Evolutionary conservation across 2,888 invertebrate genomes (phyloP), one percentile per base, ranked within the genome.

Genomic region (Meloe dianella): DNA sequence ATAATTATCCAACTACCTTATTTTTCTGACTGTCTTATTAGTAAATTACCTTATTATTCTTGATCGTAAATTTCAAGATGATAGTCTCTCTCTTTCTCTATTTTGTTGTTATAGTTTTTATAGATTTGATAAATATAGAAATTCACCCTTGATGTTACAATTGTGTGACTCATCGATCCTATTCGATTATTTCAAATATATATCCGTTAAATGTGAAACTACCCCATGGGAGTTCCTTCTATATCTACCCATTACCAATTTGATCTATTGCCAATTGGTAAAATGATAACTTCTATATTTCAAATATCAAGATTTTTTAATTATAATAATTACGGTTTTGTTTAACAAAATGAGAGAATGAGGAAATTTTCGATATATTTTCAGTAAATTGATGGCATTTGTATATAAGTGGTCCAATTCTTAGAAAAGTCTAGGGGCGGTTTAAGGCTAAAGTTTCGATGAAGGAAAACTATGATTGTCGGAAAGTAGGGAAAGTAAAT

Each of bases 381-480:
- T 14, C n/a, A 17, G n/a, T 10, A 47, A 20, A 47, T 51, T 24
- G 51, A 24, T 51, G 51, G 0, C 20, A 51, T 51, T 51, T 51
- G 51, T 51, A 4, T 4, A 75, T 78, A 77, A 79, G 74, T 74
- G 77, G 73, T 74, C 72, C 74, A 70, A 75, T 77, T 76, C 72
- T 61, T 67, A 70, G 73, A 74, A 71, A 70, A 73, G 76, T 74
- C 77, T 66, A 75, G 80, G 79, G 81, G 80, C 77, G 80, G 80
- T 78, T 79, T 80, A 79, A 80, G 79, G 80, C 80, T 81, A 80
- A 80, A 81, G 77, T 75, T 72, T 75, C 76, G 76, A 77, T 77
- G 78, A 80, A 79, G 78, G 81, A 80, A 80, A 80, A 80, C 80
- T 81, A 82, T 81, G 81, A 81, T 80, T 78, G 81, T 79, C 80